Conservation (phyloP, 2,797 vertebrate species). For the Megaceryle alcyon region DNA sequence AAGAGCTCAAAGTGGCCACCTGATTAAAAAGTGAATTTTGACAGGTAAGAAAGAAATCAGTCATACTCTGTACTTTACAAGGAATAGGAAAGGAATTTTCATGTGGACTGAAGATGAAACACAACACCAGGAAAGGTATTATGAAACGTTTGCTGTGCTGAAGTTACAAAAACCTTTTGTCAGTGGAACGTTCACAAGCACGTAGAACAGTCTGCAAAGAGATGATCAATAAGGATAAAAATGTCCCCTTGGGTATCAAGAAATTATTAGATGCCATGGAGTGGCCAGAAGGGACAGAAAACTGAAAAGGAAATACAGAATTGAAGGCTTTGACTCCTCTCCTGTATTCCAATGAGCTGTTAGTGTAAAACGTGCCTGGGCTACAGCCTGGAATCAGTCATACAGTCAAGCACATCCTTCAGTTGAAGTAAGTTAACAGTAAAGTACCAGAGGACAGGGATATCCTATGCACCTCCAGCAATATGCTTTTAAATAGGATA, state of each 20-base stretch:
- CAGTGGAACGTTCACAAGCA: neutral
- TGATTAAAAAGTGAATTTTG: slow-evolving; percentile 11
- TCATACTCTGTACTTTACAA: neutral
- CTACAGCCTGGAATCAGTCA: neutral
- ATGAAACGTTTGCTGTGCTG: neutral
- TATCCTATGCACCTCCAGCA: slow-evolving; percentile 32
- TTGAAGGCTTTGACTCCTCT: slow-evolving; percentile 15
- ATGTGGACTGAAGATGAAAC: neutral
- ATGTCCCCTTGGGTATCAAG: neutral
- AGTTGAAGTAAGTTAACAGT: neutral
- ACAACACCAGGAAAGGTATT: neutral
- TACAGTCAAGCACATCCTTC: neutral
- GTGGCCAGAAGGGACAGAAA: neutral
- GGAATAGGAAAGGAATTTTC: neutral
- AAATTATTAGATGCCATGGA: neutral
- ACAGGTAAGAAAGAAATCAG: neutral
- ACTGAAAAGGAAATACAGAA: neutral
- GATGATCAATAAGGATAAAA: neutral
- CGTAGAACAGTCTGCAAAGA: rapidly evolving
- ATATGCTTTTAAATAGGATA: neutral
- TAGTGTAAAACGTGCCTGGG: neutral
- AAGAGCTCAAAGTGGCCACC: neutral
- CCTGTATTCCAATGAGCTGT: neutral
- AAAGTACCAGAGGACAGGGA: neutral
- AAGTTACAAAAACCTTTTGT: slow-evolving; percentile 18